Percentiles rank a stretch among this genome's conserved stretches.
Conservation (phyloP, 2,113 vertebrate species). For the Polypterus bichir region DNA sequence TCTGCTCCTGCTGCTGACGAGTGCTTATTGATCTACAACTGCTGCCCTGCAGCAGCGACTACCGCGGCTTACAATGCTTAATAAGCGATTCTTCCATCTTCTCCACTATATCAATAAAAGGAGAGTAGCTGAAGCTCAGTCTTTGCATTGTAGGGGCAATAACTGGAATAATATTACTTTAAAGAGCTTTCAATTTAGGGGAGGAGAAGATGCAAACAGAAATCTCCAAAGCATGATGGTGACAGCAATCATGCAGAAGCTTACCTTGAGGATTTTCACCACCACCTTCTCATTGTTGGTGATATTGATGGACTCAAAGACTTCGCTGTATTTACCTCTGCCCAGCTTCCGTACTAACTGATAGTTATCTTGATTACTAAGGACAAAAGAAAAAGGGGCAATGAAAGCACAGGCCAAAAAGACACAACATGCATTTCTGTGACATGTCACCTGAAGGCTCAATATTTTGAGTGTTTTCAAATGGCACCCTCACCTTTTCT, state of each 20-base stretch:
- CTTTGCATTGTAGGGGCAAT: too few relatives aligned
- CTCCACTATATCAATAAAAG: too few relatives aligned
- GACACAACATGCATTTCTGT: neutral
- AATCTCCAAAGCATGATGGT: neutral
- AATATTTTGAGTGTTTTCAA: neutral
- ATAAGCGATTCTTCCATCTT: too few relatives aligned
- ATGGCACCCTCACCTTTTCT: too few relatives aligned
- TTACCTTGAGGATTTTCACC: conserved; percentile 97
- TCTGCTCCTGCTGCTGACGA: too few relatives aligned
- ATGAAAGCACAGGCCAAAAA: neutral
- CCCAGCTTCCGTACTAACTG: conserved; percentile 92
- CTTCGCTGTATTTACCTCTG: conserved; percentile 94
- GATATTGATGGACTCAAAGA: conserved; percentile 96
- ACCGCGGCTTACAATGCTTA: too few relatives aligned
- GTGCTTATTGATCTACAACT: too few relatives aligned
- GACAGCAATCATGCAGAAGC: conserved; percentile 11
- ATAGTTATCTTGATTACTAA: conserved; percentile 96
- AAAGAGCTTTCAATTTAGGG: too few relatives aligned
- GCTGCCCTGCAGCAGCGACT: too few relatives aligned
- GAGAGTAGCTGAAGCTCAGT: too few relatives aligned
- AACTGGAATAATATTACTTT: too few relatives aligned
- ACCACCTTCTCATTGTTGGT: conserved; percentile 96
- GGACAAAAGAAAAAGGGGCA: conserved; percentile 11
- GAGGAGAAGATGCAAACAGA: neutral
- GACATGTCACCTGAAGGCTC: too few relatives aligned